phyloP scores from a whole-genome alignment of 2,888 invertebrate species.

The Lithosia quadra region DNA sequence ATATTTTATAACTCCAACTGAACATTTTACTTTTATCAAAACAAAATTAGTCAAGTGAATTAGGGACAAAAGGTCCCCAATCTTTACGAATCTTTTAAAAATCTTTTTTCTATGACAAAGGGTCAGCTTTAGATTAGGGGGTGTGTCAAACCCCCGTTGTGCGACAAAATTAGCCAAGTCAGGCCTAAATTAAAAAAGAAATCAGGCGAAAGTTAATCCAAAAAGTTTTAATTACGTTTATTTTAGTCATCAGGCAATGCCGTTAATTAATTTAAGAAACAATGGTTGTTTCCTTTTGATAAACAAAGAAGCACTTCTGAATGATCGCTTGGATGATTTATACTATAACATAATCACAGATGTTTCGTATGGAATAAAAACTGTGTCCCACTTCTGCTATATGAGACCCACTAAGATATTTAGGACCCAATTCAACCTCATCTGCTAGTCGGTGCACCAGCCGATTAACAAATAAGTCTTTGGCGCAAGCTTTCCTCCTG shows the following conservation, averaged over 20 bases:
- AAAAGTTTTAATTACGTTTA: slow-evolving; percentile 86
- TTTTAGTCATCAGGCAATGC: slow-evolving; percentile 81
- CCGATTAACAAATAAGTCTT: no score
- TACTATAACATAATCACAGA: no score
- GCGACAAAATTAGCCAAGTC: slow-evolving; percentile 80
- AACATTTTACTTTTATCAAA: slow-evolving; percentile 50
- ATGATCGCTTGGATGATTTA: slow-evolving; percentile 32
- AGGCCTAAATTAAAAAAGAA: slow-evolving; percentile 85
- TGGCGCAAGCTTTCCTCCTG: no score
- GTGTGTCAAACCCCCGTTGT: slow-evolving; percentile 82
- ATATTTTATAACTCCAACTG: slow-evolving; percentile 43
- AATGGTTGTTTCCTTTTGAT: slow-evolving; percentile 48
- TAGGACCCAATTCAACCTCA: no score
- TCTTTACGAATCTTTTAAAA: slow-evolving; percentile 48
- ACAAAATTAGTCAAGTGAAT: slow-evolving; percentile 45
- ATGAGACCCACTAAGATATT: no score
- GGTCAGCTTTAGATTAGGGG: slow-evolving; percentile 72
- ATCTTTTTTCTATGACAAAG: slow-evolving; percentile 73
- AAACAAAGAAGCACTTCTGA: slow-evolving; percentile 32
- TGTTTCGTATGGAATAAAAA: no score
- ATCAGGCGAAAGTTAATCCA: slow-evolving; percentile 81
- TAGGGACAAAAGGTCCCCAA: slow-evolving; percentile 38
- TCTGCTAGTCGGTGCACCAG: no score
- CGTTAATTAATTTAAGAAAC: slow-evolving; percentile 75
- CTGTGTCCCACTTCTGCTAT: no score